Evolutionary conservation across 2,888 invertebrate genomes (phyloP).

Genomic region (Timandra comae): DNA sequence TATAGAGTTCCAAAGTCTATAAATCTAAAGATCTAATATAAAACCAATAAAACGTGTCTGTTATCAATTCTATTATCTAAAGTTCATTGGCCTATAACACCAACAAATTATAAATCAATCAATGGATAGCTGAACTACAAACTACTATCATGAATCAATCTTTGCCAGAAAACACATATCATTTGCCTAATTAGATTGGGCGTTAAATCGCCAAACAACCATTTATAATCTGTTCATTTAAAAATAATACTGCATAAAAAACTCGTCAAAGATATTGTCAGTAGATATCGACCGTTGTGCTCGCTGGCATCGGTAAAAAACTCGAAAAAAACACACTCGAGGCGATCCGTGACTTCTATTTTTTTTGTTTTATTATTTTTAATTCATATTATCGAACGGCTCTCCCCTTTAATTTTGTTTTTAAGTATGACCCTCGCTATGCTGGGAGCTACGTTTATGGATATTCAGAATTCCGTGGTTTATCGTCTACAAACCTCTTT

Average conservation of each 20-base stretch:
- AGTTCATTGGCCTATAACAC: slow-evolving; percentile 16
- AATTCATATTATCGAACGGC: slow-evolving; percentile 76
- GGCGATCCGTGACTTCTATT: slow-evolving; percentile 76
- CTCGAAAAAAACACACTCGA: slow-evolving; percentile 64
- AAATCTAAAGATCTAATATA: too few species aligned
- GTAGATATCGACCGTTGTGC: slow-evolving; percentile 65
- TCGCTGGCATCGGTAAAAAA: slow-evolving; percentile 67
- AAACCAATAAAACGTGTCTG: background rate
- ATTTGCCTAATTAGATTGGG: slow-evolving; percentile 77
- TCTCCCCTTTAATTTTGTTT: slow-evolving; percentile 77
- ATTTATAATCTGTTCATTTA: slow-evolving; percentile 76
- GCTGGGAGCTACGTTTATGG: slow-evolving; percentile 74
- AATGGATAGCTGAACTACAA: slow-evolving; percentile 48
- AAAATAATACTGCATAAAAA: slow-evolving; percentile 74
- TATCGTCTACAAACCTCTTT: slow-evolving; percentile 61
- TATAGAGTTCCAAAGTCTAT: too few species aligned
- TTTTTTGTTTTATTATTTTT: slow-evolving; percentile 75
- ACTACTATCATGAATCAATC: slow-evolving; percentile 42
- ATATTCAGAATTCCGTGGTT: slow-evolving; percentile 71
- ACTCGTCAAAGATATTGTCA: slow-evolving; percentile 76
- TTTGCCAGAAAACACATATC: slow-evolving; percentile 70
- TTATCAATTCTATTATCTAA: background rate
- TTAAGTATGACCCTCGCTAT: slow-evolving; percentile 74
- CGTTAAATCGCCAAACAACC: slow-evolving; percentile 76
- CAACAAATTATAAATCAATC: slow-evolving; percentile 52